These are phyloP conservation scores for Antheraea yamamai DNA, from an alignment of 2,888 invertebrate species.

Conservation along the genomic window DNA sequence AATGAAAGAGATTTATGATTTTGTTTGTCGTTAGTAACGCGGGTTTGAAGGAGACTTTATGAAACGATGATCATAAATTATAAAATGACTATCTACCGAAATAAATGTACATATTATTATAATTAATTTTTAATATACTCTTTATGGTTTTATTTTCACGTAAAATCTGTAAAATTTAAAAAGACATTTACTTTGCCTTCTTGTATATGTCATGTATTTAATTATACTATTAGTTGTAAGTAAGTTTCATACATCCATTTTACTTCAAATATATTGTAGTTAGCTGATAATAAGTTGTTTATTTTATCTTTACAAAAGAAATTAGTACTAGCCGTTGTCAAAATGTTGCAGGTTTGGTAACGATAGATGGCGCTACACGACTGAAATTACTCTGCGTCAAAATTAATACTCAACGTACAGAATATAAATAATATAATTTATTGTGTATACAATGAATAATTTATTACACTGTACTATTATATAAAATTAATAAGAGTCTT, in stretches of 20 bases:
- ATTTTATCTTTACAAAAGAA: not conserved
- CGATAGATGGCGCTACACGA: not conserved
- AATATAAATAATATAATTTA: not conserved
- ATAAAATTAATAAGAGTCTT: not conserved
- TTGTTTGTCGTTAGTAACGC: constrained; percentile 16
- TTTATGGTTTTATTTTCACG: not conserved
- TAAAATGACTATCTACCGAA: not conserved
- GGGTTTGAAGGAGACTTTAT: not conserved
- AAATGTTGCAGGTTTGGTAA: not conserved
- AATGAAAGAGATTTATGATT: constrained; percentile 23
- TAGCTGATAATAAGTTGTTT: not conserved
- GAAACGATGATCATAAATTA: not conserved
- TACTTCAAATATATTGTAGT: not conserved
- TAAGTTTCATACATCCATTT: not conserved
- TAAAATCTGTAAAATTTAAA: not conserved
- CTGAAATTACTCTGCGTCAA: not conserved
- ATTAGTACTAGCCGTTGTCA: not conserved
- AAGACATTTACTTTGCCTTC: not conserved
- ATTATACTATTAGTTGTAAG: not conserved
- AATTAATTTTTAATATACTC: not conserved
- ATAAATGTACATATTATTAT: not conserved
- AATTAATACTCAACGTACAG: not conserved
- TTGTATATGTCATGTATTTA: too few species aligned
- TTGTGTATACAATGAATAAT: too few species aligned
- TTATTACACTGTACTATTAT: not conserved